These are phyloP conservation scores for Arrhamphus sclerolepis DNA, from an alignment of 2,797 vertebrate species.

Conservation along the genomic window DNA sequence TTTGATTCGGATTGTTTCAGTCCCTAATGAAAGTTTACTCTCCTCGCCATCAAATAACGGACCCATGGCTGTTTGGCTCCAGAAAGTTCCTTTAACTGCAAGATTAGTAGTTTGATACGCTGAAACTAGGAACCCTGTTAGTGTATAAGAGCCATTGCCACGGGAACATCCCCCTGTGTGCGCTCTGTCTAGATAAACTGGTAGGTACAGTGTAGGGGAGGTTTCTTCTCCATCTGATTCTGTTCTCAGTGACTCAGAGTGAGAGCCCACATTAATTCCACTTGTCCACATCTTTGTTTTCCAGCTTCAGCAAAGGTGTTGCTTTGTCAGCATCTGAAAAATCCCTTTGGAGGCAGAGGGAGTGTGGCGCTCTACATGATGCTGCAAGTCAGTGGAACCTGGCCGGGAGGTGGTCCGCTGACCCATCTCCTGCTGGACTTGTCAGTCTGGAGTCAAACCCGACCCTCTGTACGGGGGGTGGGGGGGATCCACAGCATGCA, in stretches of 20 bases:
- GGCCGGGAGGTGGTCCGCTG: conserved; percentile 26
- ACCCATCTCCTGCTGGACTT: conserved; percentile 42
- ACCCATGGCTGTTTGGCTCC: too few species aligned
- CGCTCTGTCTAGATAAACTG: too few species aligned
- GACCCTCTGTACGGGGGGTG: neutral
- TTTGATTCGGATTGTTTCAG: too few species aligned
- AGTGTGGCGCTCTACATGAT: conserved; percentile 24
- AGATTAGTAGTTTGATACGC: too few species aligned
- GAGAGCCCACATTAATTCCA: conserved; percentile 28
- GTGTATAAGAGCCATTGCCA: too few species aligned
- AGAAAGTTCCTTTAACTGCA: too few species aligned
- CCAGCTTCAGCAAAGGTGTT: conserved; percentile 53
- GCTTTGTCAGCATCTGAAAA: conserved; percentile 51
- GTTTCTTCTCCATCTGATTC: neutral
- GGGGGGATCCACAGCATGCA: conserved; percentile 30
- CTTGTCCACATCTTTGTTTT: conserved; percentile 38
- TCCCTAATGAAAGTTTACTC: too few species aligned
- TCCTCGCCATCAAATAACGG: too few species aligned
- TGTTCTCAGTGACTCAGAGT: conserved; percentile 12
- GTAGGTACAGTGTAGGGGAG: too few species aligned
- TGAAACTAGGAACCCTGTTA: too few species aligned
- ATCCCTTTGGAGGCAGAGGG: conserved; percentile 15
- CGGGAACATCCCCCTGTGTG: too few species aligned
- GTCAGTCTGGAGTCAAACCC: conserved; percentile 49
- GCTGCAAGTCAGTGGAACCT: conserved; percentile 18